Evolutionary conservation across 2,113 vertebrate genomes (phyloP), one percentile per base, ranked within the genome.

Genomic region (Podiceps cristatus): DNA sequence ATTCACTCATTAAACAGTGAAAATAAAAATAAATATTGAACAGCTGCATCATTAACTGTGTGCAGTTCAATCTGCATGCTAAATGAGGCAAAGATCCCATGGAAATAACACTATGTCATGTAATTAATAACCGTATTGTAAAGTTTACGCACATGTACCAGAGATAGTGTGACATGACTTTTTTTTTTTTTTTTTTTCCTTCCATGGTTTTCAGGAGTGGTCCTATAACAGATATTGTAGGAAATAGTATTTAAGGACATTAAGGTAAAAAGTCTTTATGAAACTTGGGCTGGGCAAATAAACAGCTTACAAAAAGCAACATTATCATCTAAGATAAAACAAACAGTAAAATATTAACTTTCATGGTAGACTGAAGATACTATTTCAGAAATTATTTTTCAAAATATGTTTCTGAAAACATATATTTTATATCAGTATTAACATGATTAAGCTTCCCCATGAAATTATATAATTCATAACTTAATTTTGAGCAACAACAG

Each of bases 1-100:
- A 91, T 56, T 91, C 60, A 83, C 66, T 64, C 88, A 91, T 91
- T 95, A 82, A 86, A 64, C 25, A 78, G 31, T 29, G 40, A 88
- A 93, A 88, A 91, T 91, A 88, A 86, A 93, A 96, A 88, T 82
- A 95, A 93, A 91, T 86, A 93, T 62, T 82, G 56, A 96, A 89
- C 85, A 86, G 67, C 80, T 91, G 76, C 56, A 75, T 83, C 91
- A 89, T 95, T 91, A 88, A 62, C 66, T 56, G 72, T 68, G 50
- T 66, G 67, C 67, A 60, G 10, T 71, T 91, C 66, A 71, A 88
- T 86, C 72, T 91, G 29, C 56, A 86, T 71, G 72, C 14, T 86
- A 86, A 96, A 91, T 96, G 80, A 91, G 67, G 80, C 80, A 91
- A 84, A 78, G 72, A 88, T 95, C 88, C 80, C 80, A 58, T 49